These are phyloP conservation scores for Drosophila melanocephala DNA, from an alignment of 2,888 invertebrate species.

Conservation along the genomic window DNA sequence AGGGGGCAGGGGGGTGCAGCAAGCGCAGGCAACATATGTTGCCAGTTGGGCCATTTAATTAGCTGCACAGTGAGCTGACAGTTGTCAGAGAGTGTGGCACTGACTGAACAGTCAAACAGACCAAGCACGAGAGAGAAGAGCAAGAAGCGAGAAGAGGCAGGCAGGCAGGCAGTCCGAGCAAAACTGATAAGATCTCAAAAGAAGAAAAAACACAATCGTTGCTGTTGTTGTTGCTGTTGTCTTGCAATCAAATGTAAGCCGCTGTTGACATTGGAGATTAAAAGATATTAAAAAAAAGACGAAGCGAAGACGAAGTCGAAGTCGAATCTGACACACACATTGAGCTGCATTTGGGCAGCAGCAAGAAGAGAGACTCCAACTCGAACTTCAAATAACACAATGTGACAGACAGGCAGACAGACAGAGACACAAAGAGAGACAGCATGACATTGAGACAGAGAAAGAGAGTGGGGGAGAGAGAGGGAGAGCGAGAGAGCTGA, in stretches of 20 bases:
- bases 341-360: slow-evolving; percentile 49
- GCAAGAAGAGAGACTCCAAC: slow-evolving; percentile 38
- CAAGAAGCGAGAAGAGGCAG: background rate
- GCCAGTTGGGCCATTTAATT: slow-evolving; percentile 79
- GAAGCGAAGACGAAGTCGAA: slow-evolving; percentile 36
- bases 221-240: slow-evolving; percentile 53
- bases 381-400: slow-evolving; percentile 53
- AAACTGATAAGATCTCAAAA: slow-evolving; percentile 73
- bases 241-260: slow-evolving; percentile 83
- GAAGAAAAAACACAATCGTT: slow-evolving; percentile 50
- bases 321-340: slow-evolving; percentile 62
- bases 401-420: slow-evolving; percentile 34
- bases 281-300: slow-evolving; percentile 74
- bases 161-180: slow-evolving; percentile 35
- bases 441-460: slow-evolving; percentile 7
- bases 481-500: slow-evolving; percentile 10
- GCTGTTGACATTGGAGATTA: slow-evolving; percentile 82
- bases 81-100: slow-evolving; percentile 69
- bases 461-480: slow-evolving; percentile 26
- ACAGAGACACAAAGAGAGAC: slow-evolving; percentile 39
- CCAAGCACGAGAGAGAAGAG: slow-evolving; percentile 13
- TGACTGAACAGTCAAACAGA: slow-evolving; percentile 29
- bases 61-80: slow-evolving; percentile 71
- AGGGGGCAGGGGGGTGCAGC: slow-evolving; percentile 7
- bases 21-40: slow-evolving; percentile 69